Evolutionary conservation across 1,140 invertebrate genomes (phyloP).

Genomic region (Saccostrea cuccullata): DNA sequence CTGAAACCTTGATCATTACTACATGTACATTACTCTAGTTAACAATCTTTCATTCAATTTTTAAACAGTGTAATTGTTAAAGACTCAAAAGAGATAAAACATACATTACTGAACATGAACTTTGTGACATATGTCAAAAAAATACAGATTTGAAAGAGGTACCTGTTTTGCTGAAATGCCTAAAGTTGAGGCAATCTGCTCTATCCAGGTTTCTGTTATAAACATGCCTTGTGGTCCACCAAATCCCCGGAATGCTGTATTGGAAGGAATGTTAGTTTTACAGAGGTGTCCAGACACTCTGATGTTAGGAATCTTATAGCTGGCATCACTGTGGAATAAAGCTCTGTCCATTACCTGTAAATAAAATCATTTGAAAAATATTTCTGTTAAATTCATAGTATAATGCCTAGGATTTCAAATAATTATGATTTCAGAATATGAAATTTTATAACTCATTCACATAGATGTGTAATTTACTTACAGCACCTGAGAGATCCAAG

Average conservation of each 20-base stretch:
- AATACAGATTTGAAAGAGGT: background rate
- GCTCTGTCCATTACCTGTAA: constrained; percentile 66
- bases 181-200: constrained; percentile 70
- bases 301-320: constrained; percentile 75
- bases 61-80: too few species aligned
- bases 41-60: too few species aligned
- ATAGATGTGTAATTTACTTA: constrained; percentile 80
- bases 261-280: constrained; percentile 78
- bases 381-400: too few species aligned
- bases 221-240: constrained; percentile 77
- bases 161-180: constrained; percentile 64
- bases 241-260: constrained; percentile 79
- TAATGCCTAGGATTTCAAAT: too few species aligned
- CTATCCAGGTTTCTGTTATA: constrained; percentile 73
- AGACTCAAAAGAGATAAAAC: too few species aligned
- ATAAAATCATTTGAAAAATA: background rate
- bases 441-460: too few species aligned
- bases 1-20: too few species aligned
- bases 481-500: constrained; percentile 88
- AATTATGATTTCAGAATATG: too few species aligned
- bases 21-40: too few species aligned
- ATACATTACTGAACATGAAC: too few species aligned
- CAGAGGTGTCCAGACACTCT: constrained; percentile 70
- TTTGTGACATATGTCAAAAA: background rate
- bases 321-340: constrained; percentile 67